These are phyloP conservation scores for Temnothorax unifasciatus DNA, from an alignment of 2,888 invertebrate genomes.

Conservation along the genomic window DNA sequence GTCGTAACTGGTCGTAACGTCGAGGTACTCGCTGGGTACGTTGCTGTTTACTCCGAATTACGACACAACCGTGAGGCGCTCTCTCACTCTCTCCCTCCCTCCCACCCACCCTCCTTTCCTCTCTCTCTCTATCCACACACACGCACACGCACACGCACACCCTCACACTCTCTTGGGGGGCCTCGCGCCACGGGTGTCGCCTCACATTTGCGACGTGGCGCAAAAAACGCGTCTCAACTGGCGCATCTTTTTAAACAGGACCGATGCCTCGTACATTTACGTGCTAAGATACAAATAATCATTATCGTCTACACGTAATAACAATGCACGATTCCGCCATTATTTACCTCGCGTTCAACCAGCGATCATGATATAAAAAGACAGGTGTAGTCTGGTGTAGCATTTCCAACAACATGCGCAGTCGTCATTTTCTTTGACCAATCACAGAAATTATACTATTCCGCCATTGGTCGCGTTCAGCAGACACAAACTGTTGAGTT, in stretches of 20 bases:
- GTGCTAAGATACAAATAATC: conserved; percentile 53
- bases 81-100: neutral
- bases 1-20: conserved; percentile 25
- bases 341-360: conserved; percentile 61
- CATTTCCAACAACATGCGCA: too few species aligned
- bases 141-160: too few species aligned
- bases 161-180: neutral
- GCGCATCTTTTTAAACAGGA: neutral
- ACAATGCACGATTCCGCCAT: conserved; percentile 79
- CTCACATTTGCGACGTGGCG: neutral
- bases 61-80: neutral
- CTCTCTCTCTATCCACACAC: too few species aligned
- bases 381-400: too few species aligned
- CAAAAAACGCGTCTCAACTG: neutral
- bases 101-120: too few species aligned
- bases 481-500: too few species aligned
- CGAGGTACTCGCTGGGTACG: conserved; percentile 1
- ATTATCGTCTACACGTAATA: conserved; percentile 76
- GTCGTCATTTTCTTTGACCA: too few species aligned
- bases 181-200: neutral
- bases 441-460: too few species aligned
- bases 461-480: too few species aligned
- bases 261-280: conserved; percentile 4
- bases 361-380: neutral
- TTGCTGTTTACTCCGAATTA: conserved; percentile 21